These are phyloP conservation scores for Erythrolamprus reginae DNA, from an alignment of 2,113 vertebrate genomes.

Conservation along the genomic window DNA sequence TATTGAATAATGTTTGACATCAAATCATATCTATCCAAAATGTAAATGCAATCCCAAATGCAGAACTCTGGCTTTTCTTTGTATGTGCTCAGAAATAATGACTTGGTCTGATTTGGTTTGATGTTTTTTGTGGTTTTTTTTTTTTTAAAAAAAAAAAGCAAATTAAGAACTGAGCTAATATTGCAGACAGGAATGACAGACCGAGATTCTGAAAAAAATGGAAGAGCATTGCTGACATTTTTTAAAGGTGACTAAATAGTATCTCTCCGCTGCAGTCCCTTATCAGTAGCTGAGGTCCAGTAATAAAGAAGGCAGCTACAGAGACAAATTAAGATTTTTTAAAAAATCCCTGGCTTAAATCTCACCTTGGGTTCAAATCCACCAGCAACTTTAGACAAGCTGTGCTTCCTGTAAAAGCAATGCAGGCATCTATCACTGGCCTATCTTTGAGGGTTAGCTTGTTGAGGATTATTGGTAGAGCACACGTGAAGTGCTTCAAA, in stretches of 20 bases:
- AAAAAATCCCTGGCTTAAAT: background rate
- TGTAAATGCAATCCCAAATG: background rate
- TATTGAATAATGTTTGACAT: too few relatives aligned
- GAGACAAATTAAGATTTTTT: background rate
- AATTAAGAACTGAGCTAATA: background rate
- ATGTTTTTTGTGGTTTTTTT: too few relatives aligned
- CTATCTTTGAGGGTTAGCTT: background rate
- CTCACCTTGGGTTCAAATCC: background rate
- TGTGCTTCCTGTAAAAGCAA: background rate
- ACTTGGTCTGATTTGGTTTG: background rate
- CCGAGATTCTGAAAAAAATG: background rate
- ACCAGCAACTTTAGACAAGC: background rate
- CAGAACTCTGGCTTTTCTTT: background rate
- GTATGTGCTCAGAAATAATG: background rate
- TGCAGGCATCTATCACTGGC: background rate
- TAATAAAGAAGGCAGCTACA: background rate
- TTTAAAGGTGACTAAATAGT: background rate
- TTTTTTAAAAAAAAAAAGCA: background rate
- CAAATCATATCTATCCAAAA: background rate
- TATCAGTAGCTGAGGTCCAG: background rate
- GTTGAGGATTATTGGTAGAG: background rate
- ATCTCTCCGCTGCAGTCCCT: background rate
- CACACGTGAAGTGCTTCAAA: background rate
- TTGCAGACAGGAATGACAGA: background rate
- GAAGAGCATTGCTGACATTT: background rate